Conservation (phyloP, 2,888 invertebrate species). For the Schizaphis graminum region DNA sequence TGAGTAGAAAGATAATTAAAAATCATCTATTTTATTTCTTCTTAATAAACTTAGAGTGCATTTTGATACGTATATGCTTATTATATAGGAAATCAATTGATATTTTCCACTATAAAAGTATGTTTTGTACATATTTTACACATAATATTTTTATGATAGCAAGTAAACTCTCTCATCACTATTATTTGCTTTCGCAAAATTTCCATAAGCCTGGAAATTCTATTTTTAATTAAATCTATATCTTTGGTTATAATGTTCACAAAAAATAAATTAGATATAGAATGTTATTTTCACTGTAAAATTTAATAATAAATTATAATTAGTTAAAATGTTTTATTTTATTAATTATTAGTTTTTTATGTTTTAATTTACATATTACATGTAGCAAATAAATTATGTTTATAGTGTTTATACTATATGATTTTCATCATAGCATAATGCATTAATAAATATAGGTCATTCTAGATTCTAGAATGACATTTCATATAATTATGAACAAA, state of each 20-base stretch:
- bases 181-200: neutral
- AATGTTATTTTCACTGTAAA: neutral
- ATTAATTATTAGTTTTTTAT: neutral
- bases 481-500: neutral
- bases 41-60: neutral
- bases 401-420: no score
- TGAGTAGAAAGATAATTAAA: neutral
- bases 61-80: neutral
- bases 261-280: neutral
- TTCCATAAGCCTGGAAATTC: neutral
- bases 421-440: neutral
- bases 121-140: neutral
- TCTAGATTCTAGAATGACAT: neutral
- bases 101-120: neutral
- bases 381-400: neutral
- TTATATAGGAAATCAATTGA: neutral
- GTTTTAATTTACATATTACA: neutral
- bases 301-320: neutral
- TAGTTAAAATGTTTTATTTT: neutral
- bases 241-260: neutral
- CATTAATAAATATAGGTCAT: neutral
- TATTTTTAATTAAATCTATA: neutral
- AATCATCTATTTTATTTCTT: neutral
- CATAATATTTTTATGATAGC: neutral
- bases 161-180: neutral